These are phyloP conservation scores for Pteromalus puparum DNA, from an alignment of 1,140 invertebrate genomes.

Conservation along the genomic window DNA sequence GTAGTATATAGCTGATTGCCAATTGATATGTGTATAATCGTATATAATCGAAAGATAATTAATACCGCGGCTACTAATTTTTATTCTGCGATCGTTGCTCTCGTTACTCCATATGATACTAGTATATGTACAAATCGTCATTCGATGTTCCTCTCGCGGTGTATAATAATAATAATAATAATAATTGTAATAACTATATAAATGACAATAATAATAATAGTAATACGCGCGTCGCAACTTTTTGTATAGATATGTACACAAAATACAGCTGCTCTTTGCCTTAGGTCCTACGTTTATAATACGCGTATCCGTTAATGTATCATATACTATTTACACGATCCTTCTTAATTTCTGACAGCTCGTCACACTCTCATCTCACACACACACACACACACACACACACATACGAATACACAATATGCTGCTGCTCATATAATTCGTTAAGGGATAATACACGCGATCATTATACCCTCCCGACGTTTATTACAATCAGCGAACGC, in stretches of 20 bases:
- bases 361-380: not conserved
- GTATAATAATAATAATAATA: not conserved
- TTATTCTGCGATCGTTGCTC: not conserved
- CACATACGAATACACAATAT: not conserved
- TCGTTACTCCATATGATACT: not conserved
- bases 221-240: slow-evolving; percentile 1
- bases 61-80: not conserved
- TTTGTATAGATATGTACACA: slow-evolving; percentile 43
- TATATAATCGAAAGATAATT: slow-evolving; percentile 2
- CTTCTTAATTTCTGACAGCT: slow-evolving; percentile 17
- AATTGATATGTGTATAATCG: not conserved
- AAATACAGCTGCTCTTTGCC: slow-evolving; percentile 30
- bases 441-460: not conserved
- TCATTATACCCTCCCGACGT: not conserved
- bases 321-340: slow-evolving; percentile 50
- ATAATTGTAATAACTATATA: not conserved
- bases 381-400: no score
- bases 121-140: slow-evolving; percentile 33
- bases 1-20: not conserved
- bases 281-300: slow-evolving; percentile 22
- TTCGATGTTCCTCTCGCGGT: slow-evolving; percentile 31
- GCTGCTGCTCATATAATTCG: not conserved
- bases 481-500: not conserved
- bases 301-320: slow-evolving; percentile 5
- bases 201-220: not conserved